Evolutionary conservation across 1,140 invertebrate genomes (phyloP).

Genomic region (Asobara japonica): DNA sequence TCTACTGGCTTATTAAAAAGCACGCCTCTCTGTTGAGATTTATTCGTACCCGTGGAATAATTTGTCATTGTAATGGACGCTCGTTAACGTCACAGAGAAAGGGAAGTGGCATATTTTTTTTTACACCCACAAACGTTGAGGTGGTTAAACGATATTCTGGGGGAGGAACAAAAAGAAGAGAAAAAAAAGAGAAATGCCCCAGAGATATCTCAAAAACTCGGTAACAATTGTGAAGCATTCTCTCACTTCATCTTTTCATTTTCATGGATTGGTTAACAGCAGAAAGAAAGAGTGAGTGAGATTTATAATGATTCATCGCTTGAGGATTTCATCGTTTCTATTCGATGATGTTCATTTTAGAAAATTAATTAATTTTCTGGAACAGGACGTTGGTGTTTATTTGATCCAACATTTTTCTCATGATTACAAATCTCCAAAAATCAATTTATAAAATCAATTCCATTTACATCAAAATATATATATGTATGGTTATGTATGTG

Average conservation of each 20-base stretch:
- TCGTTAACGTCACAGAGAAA: constrained; percentile 14
- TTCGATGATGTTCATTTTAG: no score
- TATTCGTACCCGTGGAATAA: not conserved
- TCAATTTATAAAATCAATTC: no score
- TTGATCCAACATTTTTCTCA: no score
- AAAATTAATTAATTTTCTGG: no score
- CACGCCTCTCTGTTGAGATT: not conserved
- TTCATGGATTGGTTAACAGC: no score
- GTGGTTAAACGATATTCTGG: constrained; percentile 15
- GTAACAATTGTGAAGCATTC: not conserved
- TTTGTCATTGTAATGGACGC: constrained; percentile 20
- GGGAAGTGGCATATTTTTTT: constrained; percentile 25
- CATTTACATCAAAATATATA: no score
- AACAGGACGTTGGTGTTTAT: no score
- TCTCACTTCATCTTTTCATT: not conserved
- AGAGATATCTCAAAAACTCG: not conserved
- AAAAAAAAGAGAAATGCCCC: not conserved
- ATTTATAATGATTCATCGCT: no score
- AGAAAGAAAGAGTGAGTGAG: no score
- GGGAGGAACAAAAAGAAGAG: not conserved
- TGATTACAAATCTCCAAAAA: no score
- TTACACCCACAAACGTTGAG: constrained; percentile 24
- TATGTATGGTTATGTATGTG: no score
- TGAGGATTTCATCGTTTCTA: no score
- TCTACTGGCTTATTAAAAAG: constrained; percentile 12